Evolutionary conservation across 2,888 invertebrate species (phyloP), one percentile per base, ranked within the genome.

Genomic region (Yponomeuta evonymella): DNA sequence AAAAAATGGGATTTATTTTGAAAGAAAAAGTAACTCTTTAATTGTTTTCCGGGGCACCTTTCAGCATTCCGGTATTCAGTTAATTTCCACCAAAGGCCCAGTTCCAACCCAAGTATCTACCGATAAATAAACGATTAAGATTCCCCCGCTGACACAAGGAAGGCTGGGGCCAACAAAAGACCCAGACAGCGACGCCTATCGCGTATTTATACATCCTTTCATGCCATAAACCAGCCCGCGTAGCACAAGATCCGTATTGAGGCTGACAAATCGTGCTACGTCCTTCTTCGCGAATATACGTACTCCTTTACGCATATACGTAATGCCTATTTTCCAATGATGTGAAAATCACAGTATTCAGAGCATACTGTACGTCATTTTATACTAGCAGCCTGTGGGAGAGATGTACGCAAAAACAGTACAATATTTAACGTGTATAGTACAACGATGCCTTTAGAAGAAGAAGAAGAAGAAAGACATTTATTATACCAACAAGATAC

Each of bases 91-190:
- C 43, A 43, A 43, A 43, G 8, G 6, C 9, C 43, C 43, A 43
- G 43, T 43, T 43, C 29, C 68, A 12, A 51, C 30, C 74, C 77
- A 79, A 80, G 80, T 79, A 79, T 81, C 51, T 2, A 68, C 48
- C 58, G 51, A 68, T 68, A 82, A 81, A 81, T 79, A 78, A 75
- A 74, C 76, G 75, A 79, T 80, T 79, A 78, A 73, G 73, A 81
- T 82, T 79, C 81, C 74, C 71, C 73, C 70, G 69, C 71, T 73
- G 70, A 73, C 72, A 74, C 69, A 43, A 62, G 73, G 67, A 71
- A 71, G 67, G 68, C 23, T 48, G 43, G 43, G 43, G 43, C 43
- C 29, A 68, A 68, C 68, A 68, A 68, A 68, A 58, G 23, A 11
- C 23, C 29, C 33, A 70, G 67, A 58, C 69, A 36, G 66, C 71